Percentiles rank a stretch among this genome's conserved stretches.
phyloP scores from a whole-genome alignment of 2,113 vertebrate genomes.

The Puntigrus tetrazona region DNA sequence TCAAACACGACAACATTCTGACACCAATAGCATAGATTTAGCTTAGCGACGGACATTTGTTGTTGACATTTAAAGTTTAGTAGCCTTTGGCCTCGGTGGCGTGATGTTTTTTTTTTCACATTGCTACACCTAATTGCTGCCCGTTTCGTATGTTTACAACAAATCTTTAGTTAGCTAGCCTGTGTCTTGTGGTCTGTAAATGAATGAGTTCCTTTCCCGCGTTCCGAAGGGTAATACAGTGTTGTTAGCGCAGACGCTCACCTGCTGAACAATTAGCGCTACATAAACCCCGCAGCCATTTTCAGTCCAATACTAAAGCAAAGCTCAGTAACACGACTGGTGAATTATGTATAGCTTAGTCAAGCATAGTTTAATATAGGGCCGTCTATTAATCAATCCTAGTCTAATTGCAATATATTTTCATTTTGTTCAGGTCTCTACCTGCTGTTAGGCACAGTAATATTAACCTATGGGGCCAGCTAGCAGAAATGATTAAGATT shows the following conservation, averaged over 20 bases:
- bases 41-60: constrained; percentile 36
- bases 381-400: constrained; percentile 48
- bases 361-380: constrained; percentile 42
- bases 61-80: constrained; percentile 45
- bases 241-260: constrained; percentile 35
- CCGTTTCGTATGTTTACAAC: background rate
- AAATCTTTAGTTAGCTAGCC: background rate
- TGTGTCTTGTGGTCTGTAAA: constrained; percentile 17
- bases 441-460: constrained; percentile 26
- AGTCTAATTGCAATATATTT: constrained; percentile 41
- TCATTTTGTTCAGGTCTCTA: constrained; percentile 24
- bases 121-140: constrained; percentile 3
- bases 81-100: constrained; percentile 25
- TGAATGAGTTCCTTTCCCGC: constrained; percentile 35
- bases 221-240: constrained; percentile 31
- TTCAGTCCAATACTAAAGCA: constrained; percentile 39
- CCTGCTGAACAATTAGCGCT: constrained; percentile 58
- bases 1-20: constrained; percentile 44
- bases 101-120: background rate
- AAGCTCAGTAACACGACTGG: constrained; percentile 45
- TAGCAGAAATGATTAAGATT: constrained; percentile 38
- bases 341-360: constrained; percentile 52
- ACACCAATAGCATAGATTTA: constrained; percentile 34
- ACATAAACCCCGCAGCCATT: constrained; percentile 54
- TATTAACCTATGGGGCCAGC: constrained; percentile 26